Evolutionary conservation across 2,797 vertebrate genomes (phyloP), one percentile per base, ranked within the genome.

Genomic region (Dallia pectoralis): DNA sequence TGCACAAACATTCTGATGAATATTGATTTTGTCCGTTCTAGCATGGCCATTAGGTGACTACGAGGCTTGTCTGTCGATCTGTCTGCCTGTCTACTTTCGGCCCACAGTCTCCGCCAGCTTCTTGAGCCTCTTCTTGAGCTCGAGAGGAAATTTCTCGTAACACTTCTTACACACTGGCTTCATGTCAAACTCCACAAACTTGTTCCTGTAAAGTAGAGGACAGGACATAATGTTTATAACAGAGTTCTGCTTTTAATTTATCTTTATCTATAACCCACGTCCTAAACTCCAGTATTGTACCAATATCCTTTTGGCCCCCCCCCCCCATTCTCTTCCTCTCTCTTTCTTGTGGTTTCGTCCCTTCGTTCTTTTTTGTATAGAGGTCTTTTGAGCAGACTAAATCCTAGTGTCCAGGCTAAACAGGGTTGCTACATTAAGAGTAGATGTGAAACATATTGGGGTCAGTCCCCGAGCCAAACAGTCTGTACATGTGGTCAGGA

Each of bases 131-230:
- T 99, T 99, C 94, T 99, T 99, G 83, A 99, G 93, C 90, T 99
- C 98, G 91, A 99, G 77, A 3, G 98, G 98, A 87, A 99, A 99
- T 82, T 99, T 99, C 92, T 99, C 97, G 0, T 99, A 99, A 88
- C 98, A 99, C 86, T 98, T 98, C 93, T 98, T 99, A 84, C 97
- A 99, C 83, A 99, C 97, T 15, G 97, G 98, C 83, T 99, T 99
- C 98, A 99, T 99, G 91, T 99, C 98, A 90, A 99, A 99, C 90
- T 99, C 98, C 91, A 99, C 98, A 91, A 99, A 99, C 92, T 99
- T 99, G 93, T 98, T 99, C 94, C 97, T 99, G 86, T 72, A 67
- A 70, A 65, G 36, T 27, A 78, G 63, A 80, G 22, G 73, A 1
- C 1, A 72, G 36, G 11, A 27, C 22, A 27, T 22, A 59, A 25